Base-by-base conservation (phyloP, 2,797 vertebrate genomes). In the Neostethus bicornis region DNA sequence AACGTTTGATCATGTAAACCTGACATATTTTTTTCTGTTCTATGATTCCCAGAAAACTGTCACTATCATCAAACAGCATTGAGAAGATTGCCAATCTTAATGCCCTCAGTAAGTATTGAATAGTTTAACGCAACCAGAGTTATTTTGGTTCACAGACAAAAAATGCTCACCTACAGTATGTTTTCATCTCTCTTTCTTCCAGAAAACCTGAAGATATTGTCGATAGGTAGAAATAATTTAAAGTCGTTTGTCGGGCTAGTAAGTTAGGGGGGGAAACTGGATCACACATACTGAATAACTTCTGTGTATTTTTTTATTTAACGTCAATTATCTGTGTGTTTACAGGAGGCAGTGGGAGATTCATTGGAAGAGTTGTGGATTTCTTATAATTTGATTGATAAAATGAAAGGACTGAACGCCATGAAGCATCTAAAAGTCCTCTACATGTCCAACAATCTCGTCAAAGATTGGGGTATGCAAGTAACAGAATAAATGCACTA, bases 361-460 rank as follows among this genome's bases (percentile, higher is more conserved):
- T 95, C 94, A 0, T 80, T 99, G 70, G 95, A 96, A 80, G 94
- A 99, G 77, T 70, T 99, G 68, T 99, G 96, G 97, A 98, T 99
- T 74, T 99, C 97, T 0, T 99, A 96, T 76, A 99, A 99, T 81
- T 88, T 93, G 61, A 96, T 99, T 58, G 97, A 99, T 76, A 99
- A 97, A 73, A 88, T 99, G 75, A 96, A 93, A 79, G 97, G 97
- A 49, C 93, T 99, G 58, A 91, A 93, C 31, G 91, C 90, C 37
- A 93, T 99, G 95, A 97, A 93, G 89, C 96, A 94, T 50, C 80
- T 99, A 46, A 93, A 89, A 78, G 93, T 99, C 69, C 93, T 99
- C 45, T 97, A 98, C 83, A 99, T 99, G 92, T 97, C 96, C 67
- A 98, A 99, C 89, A 99, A 99, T 86, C 85, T 94, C 72, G 97